Evolutionary conservation across 2,113 vertebrate genomes (phyloP).

Genomic region (Colaptes auratus): DNA sequence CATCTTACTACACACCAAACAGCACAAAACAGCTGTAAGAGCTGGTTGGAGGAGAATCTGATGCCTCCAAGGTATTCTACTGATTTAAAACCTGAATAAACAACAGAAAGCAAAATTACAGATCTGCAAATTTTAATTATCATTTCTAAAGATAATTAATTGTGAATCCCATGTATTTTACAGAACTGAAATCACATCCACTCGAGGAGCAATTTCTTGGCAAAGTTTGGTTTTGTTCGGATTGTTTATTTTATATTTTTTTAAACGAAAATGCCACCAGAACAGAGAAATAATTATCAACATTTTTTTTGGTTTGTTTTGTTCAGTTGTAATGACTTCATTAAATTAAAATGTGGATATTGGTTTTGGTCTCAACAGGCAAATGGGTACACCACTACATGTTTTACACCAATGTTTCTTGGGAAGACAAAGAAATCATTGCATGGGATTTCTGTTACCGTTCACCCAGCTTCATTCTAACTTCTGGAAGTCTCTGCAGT

Average conservation of each 20-base stretch:
- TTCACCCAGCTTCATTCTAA: background rate
- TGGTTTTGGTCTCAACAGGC: background rate
- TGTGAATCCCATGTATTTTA: background rate
- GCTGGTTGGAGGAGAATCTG: background rate
- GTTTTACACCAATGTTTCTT: background rate
- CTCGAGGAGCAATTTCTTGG: background rate
- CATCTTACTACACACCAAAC: background rate
- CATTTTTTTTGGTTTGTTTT: background rate
- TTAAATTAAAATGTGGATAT: background rate
- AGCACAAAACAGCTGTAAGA: background rate
- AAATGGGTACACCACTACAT: background rate
- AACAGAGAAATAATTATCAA: background rate
- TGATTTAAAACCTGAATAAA: slow-evolving; percentile 25
- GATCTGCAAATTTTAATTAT: background rate
- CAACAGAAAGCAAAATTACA: background rate
- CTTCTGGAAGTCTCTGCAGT: background rate
- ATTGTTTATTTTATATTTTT: too few relatives aligned
- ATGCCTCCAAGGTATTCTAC: background rate
- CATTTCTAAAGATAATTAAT: background rate
- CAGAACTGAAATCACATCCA: background rate
- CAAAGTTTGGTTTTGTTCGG: background rate
- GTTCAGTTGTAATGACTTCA: background rate
- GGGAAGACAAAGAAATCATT: background rate
- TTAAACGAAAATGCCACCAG: background rate
- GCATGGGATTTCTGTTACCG: background rate